phyloP scores from a whole-genome alignment of 2,888 invertebrate species.

The Metalampra italica region DNA sequence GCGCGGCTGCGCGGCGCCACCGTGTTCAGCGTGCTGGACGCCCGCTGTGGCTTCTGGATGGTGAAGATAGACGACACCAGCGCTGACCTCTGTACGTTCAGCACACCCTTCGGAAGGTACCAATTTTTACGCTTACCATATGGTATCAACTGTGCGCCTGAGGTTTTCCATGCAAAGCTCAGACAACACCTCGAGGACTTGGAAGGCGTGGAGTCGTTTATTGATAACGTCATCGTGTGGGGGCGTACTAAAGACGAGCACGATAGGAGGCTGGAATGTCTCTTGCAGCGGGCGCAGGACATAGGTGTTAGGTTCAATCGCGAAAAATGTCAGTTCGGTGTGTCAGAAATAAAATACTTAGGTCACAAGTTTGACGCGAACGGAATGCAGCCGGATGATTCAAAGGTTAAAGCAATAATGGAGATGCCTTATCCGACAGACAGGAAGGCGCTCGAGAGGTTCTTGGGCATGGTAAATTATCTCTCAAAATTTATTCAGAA shows the following conservation, averaged over 20 bases:
- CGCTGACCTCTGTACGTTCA: constrained; percentile 22
- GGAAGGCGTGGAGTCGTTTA: constrained; percentile 13
- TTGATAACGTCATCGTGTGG: constrained; percentile 12
- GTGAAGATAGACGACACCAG: constrained; percentile 17
- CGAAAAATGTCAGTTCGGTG: too few relatives aligned
- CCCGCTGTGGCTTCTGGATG: constrained; percentile 20
- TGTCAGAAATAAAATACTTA: too few relatives aligned
- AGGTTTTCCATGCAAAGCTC: constrained; percentile 20
- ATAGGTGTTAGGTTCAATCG: too few relatives aligned
- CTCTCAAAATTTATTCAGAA: too few relatives aligned
- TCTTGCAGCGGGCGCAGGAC: constrained; percentile 9
- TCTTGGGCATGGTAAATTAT: constrained; percentile 10
- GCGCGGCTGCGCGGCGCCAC: constrained; percentile 11
- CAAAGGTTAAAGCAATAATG: too few relatives aligned
- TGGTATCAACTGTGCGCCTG: constrained; percentile 18
- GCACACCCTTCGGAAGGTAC: constrained; percentile 15
- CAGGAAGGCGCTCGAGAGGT: constrained; percentile 7
- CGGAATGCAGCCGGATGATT: too few relatives aligned
- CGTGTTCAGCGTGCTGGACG: constrained; percentile 18
- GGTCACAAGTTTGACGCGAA: too few relatives aligned
- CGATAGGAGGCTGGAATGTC: constrained; percentile 9
- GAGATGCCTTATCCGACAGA: too few relatives aligned
- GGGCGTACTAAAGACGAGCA: constrained; percentile 10
- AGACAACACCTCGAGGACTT: constrained; percentile 6
- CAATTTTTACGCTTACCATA: too few relatives aligned